Evolutionary conservation across 2,113 vertebrate species (phyloP), one percentile per base, ranked within the genome.

Genomic region (Lamprologus ornatipinnis): DNA sequence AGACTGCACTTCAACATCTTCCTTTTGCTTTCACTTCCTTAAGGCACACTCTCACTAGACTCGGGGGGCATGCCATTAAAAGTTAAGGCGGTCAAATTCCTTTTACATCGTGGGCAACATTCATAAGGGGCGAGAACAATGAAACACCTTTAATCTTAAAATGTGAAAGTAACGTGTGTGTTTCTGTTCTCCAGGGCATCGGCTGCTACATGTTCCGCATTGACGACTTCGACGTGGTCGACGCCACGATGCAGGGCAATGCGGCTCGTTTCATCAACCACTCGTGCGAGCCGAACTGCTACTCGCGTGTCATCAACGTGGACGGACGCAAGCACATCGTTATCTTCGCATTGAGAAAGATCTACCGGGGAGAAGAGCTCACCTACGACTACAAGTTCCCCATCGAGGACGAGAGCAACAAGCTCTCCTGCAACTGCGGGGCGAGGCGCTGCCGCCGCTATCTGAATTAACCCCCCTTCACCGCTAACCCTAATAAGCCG

Each of bases 161-260:
- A 31, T 49, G 6, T 31, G 17, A 51, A 51, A 78, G 21, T 49
- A 17, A 57, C 0, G 7, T 26, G 23, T 47, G 19, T 31, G 12
- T 49, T 47, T 58, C 21, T 35, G 15, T 40, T 3, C 65, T 33
- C 4, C 87, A 98, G 98, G 98, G 97, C 54, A 98, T 98, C 3
- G 98, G 98, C 85, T 98, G 98, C 92, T 98, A 98, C 97, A 98
- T 98, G 98, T 98, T 98, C 94, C 97, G 98, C 85, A 98, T 98
- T 47, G 98, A 98, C 3, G 98, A 98, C 93, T 98, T 98, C 0
- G 98, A 98, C 0, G 98, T 98, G 87, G 98, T 98, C 88, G 98
- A 98, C 2, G 98, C 98, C 19, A 98, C 98, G 0, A 97, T 98
- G 97, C 97, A 98, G 17, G 98, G 98, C 55, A 98, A 98, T 2